Evolutionary conservation across 2,888 invertebrate species (phyloP), one percentile per base, ranked within the genome.

Genomic region (Chaetoderma sp.): DNA sequence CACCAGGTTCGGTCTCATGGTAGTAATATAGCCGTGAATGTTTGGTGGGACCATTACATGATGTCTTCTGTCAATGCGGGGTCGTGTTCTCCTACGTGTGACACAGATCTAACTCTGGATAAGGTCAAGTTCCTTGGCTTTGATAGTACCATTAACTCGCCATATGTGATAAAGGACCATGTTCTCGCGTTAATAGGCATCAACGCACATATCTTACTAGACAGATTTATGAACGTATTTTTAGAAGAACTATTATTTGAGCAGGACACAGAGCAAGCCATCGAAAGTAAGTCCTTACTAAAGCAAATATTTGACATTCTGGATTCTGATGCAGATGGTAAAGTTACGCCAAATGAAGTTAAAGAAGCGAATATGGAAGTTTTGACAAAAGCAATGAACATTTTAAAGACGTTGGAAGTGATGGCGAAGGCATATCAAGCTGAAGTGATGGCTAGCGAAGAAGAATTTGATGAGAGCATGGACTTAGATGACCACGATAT

Each of bases 1-100:
- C 84, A 84, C 52, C 84, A 84, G 60, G 84, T 84, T 2, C 65
- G 80, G n/a, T 84, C 84, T 1, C 79, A 70, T 59, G 76, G 73
- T 54, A 80, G 82, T 68, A 84, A 84, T 60, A 56, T 84, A 21
- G 84, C 84, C 5, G 82, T 84, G 4, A 84, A 84, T 68, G 68
- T 83, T 42, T 84, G 83, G 83, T 84, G 83, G 83, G 74, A 77
- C 49, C 78, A 80, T 56, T 70, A 77, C 54, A 59, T 70, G 21
- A 69, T 63, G 16, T 36, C 67, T 0, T 65, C 74, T 2, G 45
- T 81, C 5, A 67, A 80, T 58, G 66, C 73, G 39, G 60, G 66
- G 21, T 45, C 60, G n/a, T 82, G 82, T 66, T 67, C 72, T 32
- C 25, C 56, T 5, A 59, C 55, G 10, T 75, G 77, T 71, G 71